Conservation (phyloP, 2,113 vertebrate species). For the Glareola pratincola region DNA sequence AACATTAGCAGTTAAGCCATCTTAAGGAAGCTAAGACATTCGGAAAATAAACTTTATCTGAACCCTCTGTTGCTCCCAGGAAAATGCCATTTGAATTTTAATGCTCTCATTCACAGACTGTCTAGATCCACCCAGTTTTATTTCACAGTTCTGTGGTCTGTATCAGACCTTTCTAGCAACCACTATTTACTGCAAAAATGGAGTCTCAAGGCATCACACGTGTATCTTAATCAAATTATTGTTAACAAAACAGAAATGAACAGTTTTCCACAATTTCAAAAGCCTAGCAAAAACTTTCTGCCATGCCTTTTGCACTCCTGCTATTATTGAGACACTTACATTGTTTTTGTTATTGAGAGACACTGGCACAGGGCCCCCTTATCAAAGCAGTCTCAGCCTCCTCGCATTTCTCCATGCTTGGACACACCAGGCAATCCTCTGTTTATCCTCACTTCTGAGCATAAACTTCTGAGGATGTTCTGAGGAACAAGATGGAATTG, state of each 20-base stretch:
- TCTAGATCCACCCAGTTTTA: slow-evolving; percentile 35
- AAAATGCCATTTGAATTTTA: slow-evolving; percentile 55
- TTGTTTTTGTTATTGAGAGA: background rate
- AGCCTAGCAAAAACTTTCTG: background rate
- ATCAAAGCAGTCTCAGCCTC: background rate
- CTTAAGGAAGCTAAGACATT: slow-evolving; percentile 35
- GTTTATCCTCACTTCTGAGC: background rate
- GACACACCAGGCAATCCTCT: background rate
- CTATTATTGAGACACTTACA: background rate
- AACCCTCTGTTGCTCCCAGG: slow-evolving; percentile 37
- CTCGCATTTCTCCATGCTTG: background rate
- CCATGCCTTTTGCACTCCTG: background rate
- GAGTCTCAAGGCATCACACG: background rate
- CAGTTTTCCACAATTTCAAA: background rate
- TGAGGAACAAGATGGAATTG: background rate
- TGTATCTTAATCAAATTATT: slow-evolving; percentile 1
- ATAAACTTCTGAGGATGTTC: too few species aligned
- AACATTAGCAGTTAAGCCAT: slow-evolving; percentile 36
- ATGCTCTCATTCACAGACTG: slow-evolving; percentile 38
- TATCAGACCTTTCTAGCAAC: slow-evolving; percentile 1
- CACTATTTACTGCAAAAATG: background rate
- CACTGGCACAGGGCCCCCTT: background rate
- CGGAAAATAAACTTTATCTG: slow-evolving; percentile 58
- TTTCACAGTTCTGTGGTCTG: slow-evolving; percentile 50
- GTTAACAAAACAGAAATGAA: background rate